Evolutionary conservation across 92 coral and sea anemone species (phyloP), one percentile per base, ranked within the genome.

Genomic region (Epizoanthus illoricatus): DNA sequence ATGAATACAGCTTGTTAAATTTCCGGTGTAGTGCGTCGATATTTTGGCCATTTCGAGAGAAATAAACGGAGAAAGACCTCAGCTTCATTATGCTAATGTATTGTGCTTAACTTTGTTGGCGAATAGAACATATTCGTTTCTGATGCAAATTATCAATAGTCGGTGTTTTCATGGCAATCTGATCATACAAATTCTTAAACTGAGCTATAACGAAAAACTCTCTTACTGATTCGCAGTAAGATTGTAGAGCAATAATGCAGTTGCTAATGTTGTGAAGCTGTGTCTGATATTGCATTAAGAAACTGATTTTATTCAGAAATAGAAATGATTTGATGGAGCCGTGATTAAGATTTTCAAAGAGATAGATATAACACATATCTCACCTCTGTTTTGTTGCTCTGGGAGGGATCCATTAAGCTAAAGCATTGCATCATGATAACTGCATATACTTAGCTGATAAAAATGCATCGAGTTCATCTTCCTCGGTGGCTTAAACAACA

Each of bases 31-130:
- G 33, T 63, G 65, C 28, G 18, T 71, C 59, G 61, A 78, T 16
- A 45, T 42, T 78, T 78, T 10, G 19, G 82, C 43, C 40, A 43
- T 17, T 33, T 43, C 75, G 19, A 42, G 64, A 76, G 81, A 61
- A 47, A 17, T 23, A 62, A 19, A 61, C 57, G 13, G 21, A 68
- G 42, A 68, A 68, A 39, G 28, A n/a, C 45, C 43, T 78, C 42
- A 19, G 16, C 56, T 62, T 40, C 57, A 62, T 78, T 78, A 78
- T 78, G 82, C 60, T 61, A 64, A 78, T 78, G 9, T 10, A 12
- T 33, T 19, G 21, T 39, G 28, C 49, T n/a, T 33, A 74, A 16
- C 65, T 19, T 59, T 28, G 54, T 18, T 61, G 65, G 60, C 55
- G 54, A 63, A 78, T 4, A 41, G 82, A 78, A 45, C 42, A 7